Conservation (phyloP, 2,888 invertebrate genomes). For the Xestia sexstrigata region DNA sequence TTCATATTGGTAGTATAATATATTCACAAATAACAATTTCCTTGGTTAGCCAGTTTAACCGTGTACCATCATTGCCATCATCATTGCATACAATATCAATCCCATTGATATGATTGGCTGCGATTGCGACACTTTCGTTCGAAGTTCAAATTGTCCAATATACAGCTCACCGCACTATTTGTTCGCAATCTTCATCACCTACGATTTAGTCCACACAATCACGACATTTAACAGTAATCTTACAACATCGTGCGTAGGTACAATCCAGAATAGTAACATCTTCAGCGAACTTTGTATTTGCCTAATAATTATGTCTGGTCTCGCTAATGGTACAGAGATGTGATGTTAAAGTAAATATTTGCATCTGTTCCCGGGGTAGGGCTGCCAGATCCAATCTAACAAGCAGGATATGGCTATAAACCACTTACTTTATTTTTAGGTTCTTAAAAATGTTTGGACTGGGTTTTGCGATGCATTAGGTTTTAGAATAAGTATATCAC, state of each 20-base stretch:
- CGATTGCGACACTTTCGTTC: not conserved
- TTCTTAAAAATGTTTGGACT: not conserved
- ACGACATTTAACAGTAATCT: conserved; percentile 10
- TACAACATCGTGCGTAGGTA: not conserved
- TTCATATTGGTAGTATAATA: not conserved
- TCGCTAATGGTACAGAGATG: conserved; percentile 57
- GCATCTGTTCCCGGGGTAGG: conserved; percentile 34
- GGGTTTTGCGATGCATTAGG: too few relatives aligned
- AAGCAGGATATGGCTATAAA: not conserved
- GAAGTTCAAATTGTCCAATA: not conserved
- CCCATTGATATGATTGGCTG: not conserved
- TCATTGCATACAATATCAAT: not conserved
- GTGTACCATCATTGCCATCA: not conserved
- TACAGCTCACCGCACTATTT: too few relatives aligned
- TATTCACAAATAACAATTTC: not conserved
- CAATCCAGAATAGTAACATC: conserved; percentile 15
- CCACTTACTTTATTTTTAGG: not conserved
- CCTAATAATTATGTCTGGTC: conserved; percentile 56
- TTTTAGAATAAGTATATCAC: not conserved
- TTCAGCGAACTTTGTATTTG: conserved; percentile 47
- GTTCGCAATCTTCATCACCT: not conserved
- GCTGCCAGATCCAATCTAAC: conserved; percentile 17
- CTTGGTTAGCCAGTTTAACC: not conserved
- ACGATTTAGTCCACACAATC: conserved; percentile 2
- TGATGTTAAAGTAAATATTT: conserved; percentile 57